Conservation (phyloP, 1,140 invertebrate genomes). For the Drosophila paulistorum region DNA sequence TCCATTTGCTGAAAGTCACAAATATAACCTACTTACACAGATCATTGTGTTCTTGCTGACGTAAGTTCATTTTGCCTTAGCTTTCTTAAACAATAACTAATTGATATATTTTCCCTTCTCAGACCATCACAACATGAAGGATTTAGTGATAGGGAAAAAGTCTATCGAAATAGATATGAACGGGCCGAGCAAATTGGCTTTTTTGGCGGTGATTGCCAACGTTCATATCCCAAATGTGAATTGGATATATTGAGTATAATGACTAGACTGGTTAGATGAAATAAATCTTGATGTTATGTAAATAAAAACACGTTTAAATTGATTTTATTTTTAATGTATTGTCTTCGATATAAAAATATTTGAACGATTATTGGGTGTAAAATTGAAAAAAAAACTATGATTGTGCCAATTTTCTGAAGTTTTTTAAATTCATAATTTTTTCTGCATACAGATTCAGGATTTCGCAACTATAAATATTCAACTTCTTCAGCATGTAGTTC, state of each 20-base stretch:
- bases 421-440: too few species aligned
- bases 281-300: slow-evolving; percentile 38
- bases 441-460: too few species aligned
- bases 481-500: too few species aligned
- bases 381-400: too few species aligned
- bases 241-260: slow-evolving; percentile 58
- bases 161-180: slow-evolving; percentile 69
- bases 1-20: slow-evolving; percentile 67
- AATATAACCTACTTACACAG: slow-evolving; percentile 58
- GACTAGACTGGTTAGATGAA: slow-evolving; percentile 68
- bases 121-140: slow-evolving; percentile 78
- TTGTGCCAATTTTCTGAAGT: too few species aligned
- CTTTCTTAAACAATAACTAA: neutral
- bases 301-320: slow-evolving; percentile 1
- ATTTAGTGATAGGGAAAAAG: slow-evolving; percentile 54
- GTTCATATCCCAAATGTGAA: slow-evolving; percentile 64
- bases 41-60: slow-evolving; percentile 72
- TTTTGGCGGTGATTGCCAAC: slow-evolving; percentile 61
- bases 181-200: slow-evolving; percentile 70
- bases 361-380: too few species aligned
- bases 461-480: too few species aligned
- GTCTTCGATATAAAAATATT: too few species aligned
- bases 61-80: slow-evolving; percentile 45
- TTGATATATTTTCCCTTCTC: neutral
- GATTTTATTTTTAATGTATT: too few species aligned